Conservation (phyloP, 1,140 invertebrate genomes). For the Zaprionus inermis region DNA sequence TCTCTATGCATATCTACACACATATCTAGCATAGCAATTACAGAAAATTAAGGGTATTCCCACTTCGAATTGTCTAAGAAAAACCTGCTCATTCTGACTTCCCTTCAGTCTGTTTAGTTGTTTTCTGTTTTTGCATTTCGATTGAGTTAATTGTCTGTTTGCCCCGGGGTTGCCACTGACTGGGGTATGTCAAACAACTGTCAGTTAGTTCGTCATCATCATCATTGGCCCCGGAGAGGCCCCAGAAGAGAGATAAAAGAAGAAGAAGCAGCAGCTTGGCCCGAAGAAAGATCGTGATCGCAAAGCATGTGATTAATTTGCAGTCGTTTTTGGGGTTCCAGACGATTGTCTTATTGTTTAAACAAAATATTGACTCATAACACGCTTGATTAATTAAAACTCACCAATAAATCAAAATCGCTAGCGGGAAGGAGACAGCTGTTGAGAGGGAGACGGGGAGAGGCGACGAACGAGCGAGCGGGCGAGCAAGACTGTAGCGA, state of each 20-base stretch:
- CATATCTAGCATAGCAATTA: too few species aligned
- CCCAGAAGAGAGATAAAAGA: conserved; percentile 20
- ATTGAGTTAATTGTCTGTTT: conserved; percentile 77
- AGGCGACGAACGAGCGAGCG: not conserved
- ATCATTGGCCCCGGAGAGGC: conserved; percentile 30
- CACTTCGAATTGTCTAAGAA: conserved; percentile 1
- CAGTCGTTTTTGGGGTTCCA: conserved; percentile 58
- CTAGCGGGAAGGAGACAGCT: conserved; percentile 35
- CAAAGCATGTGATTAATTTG: conserved; percentile 73
- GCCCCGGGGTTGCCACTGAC: conserved; percentile 63
- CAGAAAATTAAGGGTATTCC: not conserved
- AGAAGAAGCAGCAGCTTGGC: conserved; percentile 43
- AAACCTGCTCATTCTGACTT: not conserved
- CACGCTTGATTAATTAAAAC: conserved; percentile 79
- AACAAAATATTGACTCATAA: conserved; percentile 79
- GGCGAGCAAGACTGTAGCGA: conserved; percentile 35
- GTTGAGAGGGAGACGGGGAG: not conserved
- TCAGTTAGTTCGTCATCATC: conserved; percentile 77
- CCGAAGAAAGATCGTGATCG: conserved; percentile 54
- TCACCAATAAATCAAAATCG: conserved; percentile 73
- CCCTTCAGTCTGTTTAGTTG: conserved; percentile 26
- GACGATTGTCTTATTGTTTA: conserved; percentile 60
- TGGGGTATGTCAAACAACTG: conserved; percentile 81
- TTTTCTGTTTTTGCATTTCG: conserved; percentile 63
- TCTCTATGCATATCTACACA: too few species aligned